These are phyloP conservation scores for Pogonophryne albipinna DNA, from an alignment of 2,797 vertebrate species.

Conservation along the genomic window DNA sequence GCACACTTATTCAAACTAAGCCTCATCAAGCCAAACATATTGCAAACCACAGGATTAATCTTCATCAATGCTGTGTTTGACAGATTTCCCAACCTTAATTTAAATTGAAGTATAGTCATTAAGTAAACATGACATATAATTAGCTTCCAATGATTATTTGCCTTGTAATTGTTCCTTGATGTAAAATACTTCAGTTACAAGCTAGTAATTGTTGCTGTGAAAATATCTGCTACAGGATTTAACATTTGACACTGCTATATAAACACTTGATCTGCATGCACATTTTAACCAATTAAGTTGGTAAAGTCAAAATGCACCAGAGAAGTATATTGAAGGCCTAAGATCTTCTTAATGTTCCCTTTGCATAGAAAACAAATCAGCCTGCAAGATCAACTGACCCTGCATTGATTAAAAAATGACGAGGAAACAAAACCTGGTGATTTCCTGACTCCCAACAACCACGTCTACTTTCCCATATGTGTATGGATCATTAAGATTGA, in stretches of 20 bases:
- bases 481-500: neutral
- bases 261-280: neutral
- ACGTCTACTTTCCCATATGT: neutral
- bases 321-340: neutral
- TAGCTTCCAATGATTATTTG: neutral
- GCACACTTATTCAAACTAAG: neutral
- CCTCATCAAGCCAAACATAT: neutral
- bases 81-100: neutral
- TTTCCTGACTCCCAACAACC: constrained; percentile 30
- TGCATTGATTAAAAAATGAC: constrained; percentile 64
- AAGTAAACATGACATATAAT: neutral
- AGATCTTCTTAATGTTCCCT: constrained; percentile 44
- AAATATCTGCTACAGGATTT: neutral
- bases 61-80: neutral
- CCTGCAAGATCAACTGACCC: constrained; percentile 26
- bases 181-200: neutral
- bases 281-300: neutral
- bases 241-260: neutral
- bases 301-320: neutral
- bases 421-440: constrained; percentile 39
- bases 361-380: constrained; percentile 17
- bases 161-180: neutral
- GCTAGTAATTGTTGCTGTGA: neutral
- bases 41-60: neutral
- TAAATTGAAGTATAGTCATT: neutral